Evolutionary conservation across 2,113 vertebrate genomes (phyloP), one percentile per base, ranked within the genome.

Genomic region (Centropus unirufus): DNA sequence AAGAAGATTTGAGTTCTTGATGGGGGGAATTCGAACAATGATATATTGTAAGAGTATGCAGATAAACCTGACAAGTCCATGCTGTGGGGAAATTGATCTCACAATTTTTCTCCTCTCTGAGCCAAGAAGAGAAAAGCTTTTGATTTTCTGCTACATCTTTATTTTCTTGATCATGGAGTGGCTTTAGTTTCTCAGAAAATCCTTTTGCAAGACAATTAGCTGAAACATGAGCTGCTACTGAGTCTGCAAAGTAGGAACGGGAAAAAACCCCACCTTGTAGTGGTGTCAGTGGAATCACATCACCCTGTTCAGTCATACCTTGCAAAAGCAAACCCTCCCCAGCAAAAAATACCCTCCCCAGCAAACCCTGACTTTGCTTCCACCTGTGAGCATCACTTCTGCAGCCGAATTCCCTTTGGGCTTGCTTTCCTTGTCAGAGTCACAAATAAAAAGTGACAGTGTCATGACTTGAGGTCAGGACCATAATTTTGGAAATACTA

Each of bases 141-240:
- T 1, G 1, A 36, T 63, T 83, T 16, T 68, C 16, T 68, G 11
- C 34, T 89, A 27, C 49, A 73, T 92, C 59, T 27, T 11, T 2
- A 0, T 0, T 0, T 42, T 55, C 70, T 73, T 68, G 44, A 52
- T 47, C 47, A 26, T 52, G 78, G 66, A 21, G n/a, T 82, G 36
- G 66, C 36, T 72, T 85, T 62, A 61, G 39, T 73, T 86, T 86
- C 61, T 78, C 42, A 72, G 34, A 91, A 92, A 54, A 87, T 34
- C 34, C 42, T 87, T 84, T 46, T 82, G 66, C 89, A 81, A 40
- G 24, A 49, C 23, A 62, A 23, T 32, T 83, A 69, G 14, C 30
- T 70, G 61, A 87, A 89, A 82, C 26, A 70, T 30, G 80, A 70
- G 23, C 29, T 72, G 32, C 39, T 76, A n/a, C 39, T 29, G 55